Evolutionary conservation across 2,113 vertebrate genomes (phyloP).

Genomic region (Menura novaehollandiae): DNA sequence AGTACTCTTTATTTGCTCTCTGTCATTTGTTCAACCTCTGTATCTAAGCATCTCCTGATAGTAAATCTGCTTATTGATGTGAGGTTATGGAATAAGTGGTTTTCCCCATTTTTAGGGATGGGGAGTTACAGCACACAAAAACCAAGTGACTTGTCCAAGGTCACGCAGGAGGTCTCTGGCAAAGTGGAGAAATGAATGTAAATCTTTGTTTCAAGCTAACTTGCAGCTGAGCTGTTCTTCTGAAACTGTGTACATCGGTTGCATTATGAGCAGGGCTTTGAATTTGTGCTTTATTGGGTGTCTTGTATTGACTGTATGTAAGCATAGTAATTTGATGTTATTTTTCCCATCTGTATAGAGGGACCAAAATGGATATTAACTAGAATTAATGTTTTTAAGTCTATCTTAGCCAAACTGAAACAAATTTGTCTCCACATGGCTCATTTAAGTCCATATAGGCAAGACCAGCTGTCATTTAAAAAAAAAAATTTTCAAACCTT

Average conservation of each 20-base stretch:
- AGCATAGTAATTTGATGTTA: constrained; percentile 32
- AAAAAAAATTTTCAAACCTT: background rate
- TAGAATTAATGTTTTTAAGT: constrained; percentile 35
- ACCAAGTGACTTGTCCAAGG: background rate
- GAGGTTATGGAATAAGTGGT: background rate
- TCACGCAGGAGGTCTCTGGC: background rate
- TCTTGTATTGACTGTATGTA: constrained; percentile 26
- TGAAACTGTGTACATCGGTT: background rate
- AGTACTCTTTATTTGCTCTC: background rate
- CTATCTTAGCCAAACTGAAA: background rate
- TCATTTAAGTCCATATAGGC: constrained; percentile 5
- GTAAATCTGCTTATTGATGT: background rate
- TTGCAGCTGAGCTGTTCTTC: constrained; percentile 2
- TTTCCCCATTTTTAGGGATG: background rate
- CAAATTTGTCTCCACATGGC: constrained; percentile 17
- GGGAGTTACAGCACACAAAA: background rate
- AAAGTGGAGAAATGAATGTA: background rate
- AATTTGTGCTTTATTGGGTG: constrained; percentile 21
- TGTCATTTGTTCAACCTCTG: background rate
- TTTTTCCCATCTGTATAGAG: constrained; percentile 27
- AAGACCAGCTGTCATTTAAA: constrained; percentile 25
- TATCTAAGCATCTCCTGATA: background rate
- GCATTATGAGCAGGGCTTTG: background rate
- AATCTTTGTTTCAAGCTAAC: constrained; percentile 12
- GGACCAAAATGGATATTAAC: constrained; percentile 33